phyloP scores from a whole-genome alignment of 2,888 invertebrate genomes.

The Hypercompe scribonia region DNA sequence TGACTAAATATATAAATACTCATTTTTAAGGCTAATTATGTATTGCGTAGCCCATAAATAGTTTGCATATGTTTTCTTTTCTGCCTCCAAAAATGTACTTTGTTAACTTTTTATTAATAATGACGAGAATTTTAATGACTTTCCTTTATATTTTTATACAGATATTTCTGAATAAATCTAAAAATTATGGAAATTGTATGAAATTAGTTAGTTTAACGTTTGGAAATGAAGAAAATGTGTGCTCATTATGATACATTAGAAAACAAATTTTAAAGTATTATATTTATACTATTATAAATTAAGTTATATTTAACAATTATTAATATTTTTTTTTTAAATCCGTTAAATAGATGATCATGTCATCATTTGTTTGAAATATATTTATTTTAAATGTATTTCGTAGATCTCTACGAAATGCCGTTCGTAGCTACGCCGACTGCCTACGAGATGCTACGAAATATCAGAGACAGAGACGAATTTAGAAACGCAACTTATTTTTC shows the following conservation, averaged over 20 bases:
- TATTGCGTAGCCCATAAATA: not conserved
- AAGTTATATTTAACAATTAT: no score
- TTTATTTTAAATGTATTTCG: not conserved
- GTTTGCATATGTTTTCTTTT: not conserved
- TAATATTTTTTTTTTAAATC: not conserved
- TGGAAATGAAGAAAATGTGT: not conserved
- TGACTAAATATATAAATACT: no score
- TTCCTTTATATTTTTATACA: not conserved
- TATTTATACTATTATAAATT: no score
- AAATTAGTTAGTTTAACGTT: not conserved
- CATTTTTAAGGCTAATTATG: not conserved
- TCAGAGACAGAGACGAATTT: not conserved
- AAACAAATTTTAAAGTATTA: not conserved
- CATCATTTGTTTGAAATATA: not conserved
- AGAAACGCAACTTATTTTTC: not conserved
- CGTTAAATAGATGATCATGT: not conserved
- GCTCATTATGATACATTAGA: not conserved
- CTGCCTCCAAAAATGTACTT: not conserved
- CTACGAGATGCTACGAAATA: slow-evolving; percentile 1
- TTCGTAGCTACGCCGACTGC: not conserved
- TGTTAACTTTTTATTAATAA: not conserved
- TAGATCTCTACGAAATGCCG: not conserved
- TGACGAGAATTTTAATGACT: not conserved
- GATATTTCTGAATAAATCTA: not conserved
- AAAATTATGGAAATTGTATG: not conserved